Evolutionary conservation across 2,888 invertebrate species (phyloP).

Genomic region (Rotaria socialis): DNA sequence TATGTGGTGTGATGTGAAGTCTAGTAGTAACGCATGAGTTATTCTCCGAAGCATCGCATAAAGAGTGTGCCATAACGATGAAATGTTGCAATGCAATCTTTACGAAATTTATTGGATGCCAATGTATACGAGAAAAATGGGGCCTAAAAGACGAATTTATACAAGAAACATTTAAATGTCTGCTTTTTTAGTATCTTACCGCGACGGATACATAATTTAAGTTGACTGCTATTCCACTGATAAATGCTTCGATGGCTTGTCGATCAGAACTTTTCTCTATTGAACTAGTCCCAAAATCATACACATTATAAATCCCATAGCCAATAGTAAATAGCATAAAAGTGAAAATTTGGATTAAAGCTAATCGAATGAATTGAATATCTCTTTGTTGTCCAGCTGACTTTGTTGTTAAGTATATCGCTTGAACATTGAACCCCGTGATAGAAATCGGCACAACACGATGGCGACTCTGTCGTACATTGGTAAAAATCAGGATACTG

Average conservation of each 20-base stretch:
- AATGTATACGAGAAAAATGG: background rate
- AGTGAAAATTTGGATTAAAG: background rate
- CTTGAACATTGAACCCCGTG: background rate
- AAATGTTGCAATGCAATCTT: background rate
- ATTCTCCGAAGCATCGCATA: background rate
- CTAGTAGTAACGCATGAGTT: too few species aligned
- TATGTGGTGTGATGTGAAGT: too few species aligned
- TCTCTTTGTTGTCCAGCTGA: background rate
- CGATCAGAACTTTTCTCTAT: background rate
- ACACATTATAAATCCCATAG: background rate
- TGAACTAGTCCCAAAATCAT: background rate
- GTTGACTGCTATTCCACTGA: background rate
- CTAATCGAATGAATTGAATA: background rate
- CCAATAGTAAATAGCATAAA: background rate
- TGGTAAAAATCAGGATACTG: background rate
- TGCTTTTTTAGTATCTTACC: background rate
- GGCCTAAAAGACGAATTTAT: background rate
- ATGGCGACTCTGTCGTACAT: background rate
- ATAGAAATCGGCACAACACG: background rate
- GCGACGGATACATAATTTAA: background rate
- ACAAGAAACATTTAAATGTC: too few species aligned
- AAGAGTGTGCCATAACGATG: background rate
- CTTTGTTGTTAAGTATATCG: background rate
- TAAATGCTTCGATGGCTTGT: background rate
- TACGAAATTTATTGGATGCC: background rate